Evolutionary conservation across 2,797 vertebrate genomes (phyloP).

Genomic region (Thripadectes ignobilis): DNA sequence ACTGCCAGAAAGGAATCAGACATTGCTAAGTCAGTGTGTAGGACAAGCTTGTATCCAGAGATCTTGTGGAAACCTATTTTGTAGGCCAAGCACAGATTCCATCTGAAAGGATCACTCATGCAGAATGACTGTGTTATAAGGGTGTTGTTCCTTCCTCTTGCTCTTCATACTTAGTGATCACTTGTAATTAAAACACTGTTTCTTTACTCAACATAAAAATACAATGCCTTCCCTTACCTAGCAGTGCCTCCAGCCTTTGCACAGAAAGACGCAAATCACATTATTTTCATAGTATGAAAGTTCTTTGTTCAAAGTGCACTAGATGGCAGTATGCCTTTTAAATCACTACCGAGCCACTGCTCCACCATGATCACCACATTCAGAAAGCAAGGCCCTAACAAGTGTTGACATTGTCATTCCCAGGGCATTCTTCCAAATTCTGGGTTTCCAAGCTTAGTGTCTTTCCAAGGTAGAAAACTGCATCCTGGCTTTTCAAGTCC

Average conservation of each 20-base stretch:
- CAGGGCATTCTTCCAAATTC: background rate
- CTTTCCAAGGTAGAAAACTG: background rate
- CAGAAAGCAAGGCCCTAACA: background rate
- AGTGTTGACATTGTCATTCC: background rate
- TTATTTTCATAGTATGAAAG: background rate
- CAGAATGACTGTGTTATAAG: background rate
- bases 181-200: background rate
- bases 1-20: background rate
- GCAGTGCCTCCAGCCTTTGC: background rate
- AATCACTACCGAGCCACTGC: background rate
- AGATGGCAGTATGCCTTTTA: slow-evolving; percentile 64
- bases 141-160: background rate
- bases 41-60: background rate
- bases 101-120: background rate
- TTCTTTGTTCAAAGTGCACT: background rate
- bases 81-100: background rate
- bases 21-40: background rate
- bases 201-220: background rate
- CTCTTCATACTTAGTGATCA: background rate
- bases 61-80: background rate
- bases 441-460: background rate
- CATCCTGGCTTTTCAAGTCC: background rate
- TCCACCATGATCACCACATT: background rate
- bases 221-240: background rate
- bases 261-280: background rate